Evolutionary conservation across 2,888 invertebrate genomes (phyloP), one percentile per base, ranked within the genome.

Genomic region (Drosophila recens): DNA sequence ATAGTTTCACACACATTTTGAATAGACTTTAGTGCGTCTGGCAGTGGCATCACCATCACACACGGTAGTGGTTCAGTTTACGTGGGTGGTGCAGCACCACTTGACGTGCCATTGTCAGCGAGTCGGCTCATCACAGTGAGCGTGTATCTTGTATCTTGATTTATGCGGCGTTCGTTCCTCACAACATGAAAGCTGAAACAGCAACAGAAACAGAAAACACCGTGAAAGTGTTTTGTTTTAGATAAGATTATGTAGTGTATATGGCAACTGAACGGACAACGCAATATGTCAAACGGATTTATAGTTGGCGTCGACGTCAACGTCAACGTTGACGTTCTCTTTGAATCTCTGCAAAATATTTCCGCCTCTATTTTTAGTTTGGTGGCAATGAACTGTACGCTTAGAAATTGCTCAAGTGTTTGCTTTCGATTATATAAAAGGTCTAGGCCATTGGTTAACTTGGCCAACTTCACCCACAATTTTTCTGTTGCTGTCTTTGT

Each of bases 271-370:
- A 52, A 17, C 61, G 82, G 71, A 73, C 82, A 65, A 64, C 75
- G 76, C 81, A 84, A 89, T 84, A 83, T 84, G 84, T 85, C 84
- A 85, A 73, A 76, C 67, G 84, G 89, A 85, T 87, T 85, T 89
- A 74, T 72, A 81, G 78, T 67, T 74, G 77, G 70, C 68, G 67
- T 78, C 59, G 36, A 23, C 49, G 48, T 45, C 42, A 15, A 10
- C 52, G 45, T 43, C 49, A 30, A 8, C 38, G 40, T 49, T 45
- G 36, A 36, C 57, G 57, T 65, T 59, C 67, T 51, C 62, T 36
- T 34, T 57, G 56, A 4, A n/a, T 46, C 67, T 77, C 46, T 57
- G 85, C 85, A 72, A 81, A 82, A 81, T 59, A 69, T 84, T 84
- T 74, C 87, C 63, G 46, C 15, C 1, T 52, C 58, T 74, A 64